These are phyloP conservation scores for Sinohyriopsis cumingii DNA, from an alignment of 2,888 invertebrate species.

Conservation along the genomic window DNA sequence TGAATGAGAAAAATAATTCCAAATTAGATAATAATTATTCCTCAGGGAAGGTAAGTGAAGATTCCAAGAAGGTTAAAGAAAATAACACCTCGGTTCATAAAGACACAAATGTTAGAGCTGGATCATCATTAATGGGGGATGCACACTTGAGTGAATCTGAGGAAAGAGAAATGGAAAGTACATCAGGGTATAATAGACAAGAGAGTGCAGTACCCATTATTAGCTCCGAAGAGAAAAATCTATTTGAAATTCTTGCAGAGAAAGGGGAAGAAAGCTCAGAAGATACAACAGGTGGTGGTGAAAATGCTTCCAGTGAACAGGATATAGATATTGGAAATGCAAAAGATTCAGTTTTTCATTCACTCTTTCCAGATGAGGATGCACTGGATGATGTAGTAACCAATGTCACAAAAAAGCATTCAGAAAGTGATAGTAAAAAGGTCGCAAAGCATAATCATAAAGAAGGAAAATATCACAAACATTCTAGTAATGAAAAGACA, in stretches of 20 bases:
- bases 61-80: not conserved
- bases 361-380: not conserved
- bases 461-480: slow-evolving; percentile 4
- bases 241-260: too few relatives aligned
- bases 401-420: slow-evolving; percentile 1
- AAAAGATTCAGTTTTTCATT: too few relatives aligned
- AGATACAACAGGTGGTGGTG: not conserved
- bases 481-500: slow-evolving; percentile 3
- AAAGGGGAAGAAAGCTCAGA: not conserved
- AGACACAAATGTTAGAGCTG: not conserved
- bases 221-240: too few relatives aligned
- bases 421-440: not conserved
- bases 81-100: not conserved
- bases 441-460: slow-evolving; percentile 1
- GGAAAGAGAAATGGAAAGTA: slow-evolving; percentile 4
- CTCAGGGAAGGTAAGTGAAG: not conserved
- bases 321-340: not conserved
- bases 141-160: slow-evolving; percentile 2
- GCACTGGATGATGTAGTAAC: not conserved
- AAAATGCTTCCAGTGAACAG: not conserved
- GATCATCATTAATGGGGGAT: not conserved
- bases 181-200: slow-evolving; percentile 5
- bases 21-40: too few relatives aligned
- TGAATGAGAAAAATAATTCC: not conserved
- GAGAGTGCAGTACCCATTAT: not conserved